Evolutionary conservation across 2,113 vertebrate species (phyloP).

Genomic region (Tupaia chinensis): DNA sequence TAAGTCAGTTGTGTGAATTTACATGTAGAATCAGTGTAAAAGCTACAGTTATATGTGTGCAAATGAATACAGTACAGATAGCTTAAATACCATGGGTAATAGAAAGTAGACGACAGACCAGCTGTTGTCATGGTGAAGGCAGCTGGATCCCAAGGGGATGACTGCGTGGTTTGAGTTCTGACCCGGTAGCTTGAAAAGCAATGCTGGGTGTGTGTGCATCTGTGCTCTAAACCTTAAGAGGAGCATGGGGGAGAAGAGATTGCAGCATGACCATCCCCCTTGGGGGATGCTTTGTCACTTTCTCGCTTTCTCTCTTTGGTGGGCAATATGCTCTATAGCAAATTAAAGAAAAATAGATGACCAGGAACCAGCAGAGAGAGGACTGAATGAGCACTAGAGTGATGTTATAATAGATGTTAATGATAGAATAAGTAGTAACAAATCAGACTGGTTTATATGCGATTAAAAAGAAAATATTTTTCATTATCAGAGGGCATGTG

Average conservation of each 20-base stretch:
- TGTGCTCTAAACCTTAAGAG: no score
- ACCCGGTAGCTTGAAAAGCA: no score
- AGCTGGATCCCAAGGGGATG: no score
- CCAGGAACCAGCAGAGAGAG: neutral
- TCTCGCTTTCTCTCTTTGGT: no score
- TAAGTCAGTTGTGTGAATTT: neutral
- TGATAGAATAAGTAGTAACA: constrained; percentile 30
- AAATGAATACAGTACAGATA: neutral
- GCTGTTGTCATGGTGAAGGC: no score
- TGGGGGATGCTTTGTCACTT: no score
- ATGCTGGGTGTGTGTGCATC: no score
- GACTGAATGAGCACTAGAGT: neutral
- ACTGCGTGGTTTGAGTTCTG: no score
- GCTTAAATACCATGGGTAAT: neutral
- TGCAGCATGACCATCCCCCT: no score
- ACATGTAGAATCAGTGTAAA: neutral
- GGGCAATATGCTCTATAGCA: no score
- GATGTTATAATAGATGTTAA: constrained; percentile 29
- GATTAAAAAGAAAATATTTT: neutral
- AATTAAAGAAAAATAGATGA: neutral
- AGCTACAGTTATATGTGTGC: neutral
- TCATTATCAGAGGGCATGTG: no score
- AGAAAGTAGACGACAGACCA: neutral
- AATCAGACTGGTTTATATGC: constrained; percentile 10
- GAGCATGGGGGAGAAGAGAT: no score